Conservation (phyloP, 1,140 invertebrate genomes). For the Neuroterus valhalla region DNA sequence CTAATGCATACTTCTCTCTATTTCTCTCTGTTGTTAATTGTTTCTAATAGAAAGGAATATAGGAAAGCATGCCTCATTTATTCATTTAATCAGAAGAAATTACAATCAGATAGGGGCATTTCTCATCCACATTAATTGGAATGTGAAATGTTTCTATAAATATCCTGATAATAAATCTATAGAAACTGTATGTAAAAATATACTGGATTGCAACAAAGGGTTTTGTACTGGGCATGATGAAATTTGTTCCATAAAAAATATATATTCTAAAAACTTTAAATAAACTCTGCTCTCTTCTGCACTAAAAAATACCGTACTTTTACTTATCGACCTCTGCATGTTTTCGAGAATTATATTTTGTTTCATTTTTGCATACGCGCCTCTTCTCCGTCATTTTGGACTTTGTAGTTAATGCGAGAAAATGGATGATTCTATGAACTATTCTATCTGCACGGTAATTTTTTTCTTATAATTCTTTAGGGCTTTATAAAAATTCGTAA, state of each 20-base stretch:
- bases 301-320: not conserved
- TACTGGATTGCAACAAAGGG: not conserved
- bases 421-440: not conserved
- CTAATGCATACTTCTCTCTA: too few relatives aligned
- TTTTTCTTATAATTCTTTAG: not conserved
- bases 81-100: not conserved
- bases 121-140: not conserved
- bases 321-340: conserved; percentile 6
- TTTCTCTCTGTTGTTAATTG: too few relatives aligned
- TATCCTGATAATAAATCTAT: not conserved
- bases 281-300: not conserved
- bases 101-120: not conserved
- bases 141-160: not conserved
- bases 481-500: not conserved
- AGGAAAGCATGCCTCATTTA: not conserved
- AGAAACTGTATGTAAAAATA: not conserved
- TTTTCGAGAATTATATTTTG: not conserved
- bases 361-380: conserved; percentile 4
- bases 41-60: not conserved
- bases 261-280: not conserved
- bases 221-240: conserved; percentile 27
- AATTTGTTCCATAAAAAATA: conserved; percentile 7
- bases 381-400: not conserved
- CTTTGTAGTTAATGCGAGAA: not conserved
- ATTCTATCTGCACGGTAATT: not conserved